Evolutionary conservation across 2,888 invertebrate genomes (phyloP), one percentile per base, ranked within the genome.

Genomic region (Cistogaster globosa): DNA sequence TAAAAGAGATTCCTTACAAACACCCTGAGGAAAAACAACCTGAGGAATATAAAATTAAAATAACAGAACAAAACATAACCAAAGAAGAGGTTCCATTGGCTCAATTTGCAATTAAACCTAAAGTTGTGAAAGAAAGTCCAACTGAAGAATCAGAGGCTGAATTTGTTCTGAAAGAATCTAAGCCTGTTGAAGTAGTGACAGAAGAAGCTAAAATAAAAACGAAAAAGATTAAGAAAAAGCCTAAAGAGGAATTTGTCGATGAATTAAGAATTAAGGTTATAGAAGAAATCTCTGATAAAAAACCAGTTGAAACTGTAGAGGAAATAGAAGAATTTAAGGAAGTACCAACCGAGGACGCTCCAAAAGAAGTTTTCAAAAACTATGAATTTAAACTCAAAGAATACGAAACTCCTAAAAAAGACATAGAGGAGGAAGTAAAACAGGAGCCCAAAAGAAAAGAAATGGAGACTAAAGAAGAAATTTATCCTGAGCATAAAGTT

Each of bases 91-190:
- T 81, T 7, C 83, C 84, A 1, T 81, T 86, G 20, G 79, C 74
- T 9, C 71, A 87, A 55, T 87, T 87, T 60, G 68, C 45, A 11
- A 82, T 87, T 9, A 88, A 88, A 63, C 78, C 83, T 1, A 83
- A 83, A 36, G 48, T 63, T 45, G 22, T 51, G 14, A 36, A 69
- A 53, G 79, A 87, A 55, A 78, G 86, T 72, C 83, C 87, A 62
- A 32, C 51, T 45, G 89, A 93, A 86, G 88, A 88, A 65, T 88
- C 89, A 42, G 90, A 91, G 75, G 89, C 91, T 0, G 87, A 90
- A 69, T 87, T 91, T 78, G 88, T 89, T 0, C 20, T 91, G 1
- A 89, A 88, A 0, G 88, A 90, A 75, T 88, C 90, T 14, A 91
- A 90, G 69, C 86, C 87, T 1, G 85, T 82, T 9, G 90, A 92